Percentiles rank a stretch among this genome's conserved stretches.
Evolutionary conservation across 2,113 vertebrate species (phyloP).

Genomic region (Tetraodon nigroviridis): DNA sequence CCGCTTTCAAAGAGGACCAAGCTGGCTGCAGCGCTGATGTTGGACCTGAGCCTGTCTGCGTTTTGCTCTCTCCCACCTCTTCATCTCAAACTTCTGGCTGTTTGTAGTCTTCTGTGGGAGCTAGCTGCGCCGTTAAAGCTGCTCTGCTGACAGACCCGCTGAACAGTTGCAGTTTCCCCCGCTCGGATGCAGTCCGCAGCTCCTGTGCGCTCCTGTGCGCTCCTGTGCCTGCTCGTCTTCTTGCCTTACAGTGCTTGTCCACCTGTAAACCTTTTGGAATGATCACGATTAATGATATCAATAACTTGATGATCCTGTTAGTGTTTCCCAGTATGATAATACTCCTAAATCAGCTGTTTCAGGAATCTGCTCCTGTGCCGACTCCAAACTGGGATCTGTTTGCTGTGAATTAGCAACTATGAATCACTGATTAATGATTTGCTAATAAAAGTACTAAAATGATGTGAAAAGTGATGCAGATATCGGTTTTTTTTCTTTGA

Average conservation of each 20-base stretch:
- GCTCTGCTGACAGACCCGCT: conserved; percentile 42
- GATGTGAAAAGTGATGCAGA: conserved; percentile 13
- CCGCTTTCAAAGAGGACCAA: conserved; percentile 36
- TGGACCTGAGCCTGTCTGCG: background rate
- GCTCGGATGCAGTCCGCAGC: background rate
- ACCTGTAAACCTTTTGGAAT: conserved; percentile 16
- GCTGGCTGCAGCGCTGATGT: background rate
- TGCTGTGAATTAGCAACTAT: conserved; percentile 31
- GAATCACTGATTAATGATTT: conserved; percentile 40
- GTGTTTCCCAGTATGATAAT: background rate
- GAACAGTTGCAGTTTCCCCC: background rate
- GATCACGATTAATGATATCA: background rate
- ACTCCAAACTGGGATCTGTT: conserved; percentile 1
- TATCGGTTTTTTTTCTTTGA: background rate
- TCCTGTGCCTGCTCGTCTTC: conserved; percentile 24
- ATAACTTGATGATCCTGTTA: background rate
- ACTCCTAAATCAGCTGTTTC: background rate
- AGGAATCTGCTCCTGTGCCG: conserved; percentile 10
- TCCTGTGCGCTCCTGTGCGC: background rate
- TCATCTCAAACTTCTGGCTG: conserved; percentile 16
- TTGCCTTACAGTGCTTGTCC: conserved; percentile 48
- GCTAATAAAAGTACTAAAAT: conserved; percentile 65
- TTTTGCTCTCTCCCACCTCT: conserved; percentile 8
- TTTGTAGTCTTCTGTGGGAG: conserved; percentile 11
- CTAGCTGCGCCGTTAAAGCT: conserved; percentile 33